Percentiles rank a stretch among this genome's conserved stretches.
These are phyloP conservation scores for Miniopterus natalensis DNA, from an alignment of 2,113 vertebrate species.

Conservation along the genomic window DNA sequence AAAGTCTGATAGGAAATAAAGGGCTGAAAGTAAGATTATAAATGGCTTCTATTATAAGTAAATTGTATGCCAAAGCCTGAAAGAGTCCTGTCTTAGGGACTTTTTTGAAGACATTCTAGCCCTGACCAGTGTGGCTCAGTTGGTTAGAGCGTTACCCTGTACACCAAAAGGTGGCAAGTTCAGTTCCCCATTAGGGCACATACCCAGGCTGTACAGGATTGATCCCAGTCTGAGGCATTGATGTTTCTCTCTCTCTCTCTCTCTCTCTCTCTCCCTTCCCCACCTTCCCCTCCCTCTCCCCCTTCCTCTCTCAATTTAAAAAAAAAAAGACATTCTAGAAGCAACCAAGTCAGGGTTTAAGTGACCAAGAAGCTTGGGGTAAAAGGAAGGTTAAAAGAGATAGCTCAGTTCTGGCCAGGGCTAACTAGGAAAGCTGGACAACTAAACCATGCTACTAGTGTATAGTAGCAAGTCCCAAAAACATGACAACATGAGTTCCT, in stretches of 20 bases:
- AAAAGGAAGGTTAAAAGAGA: background rate
- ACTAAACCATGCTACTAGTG: background rate
- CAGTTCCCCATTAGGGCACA: background rate
- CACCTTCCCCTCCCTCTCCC: background rate
- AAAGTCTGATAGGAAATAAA: constrained; percentile 17
- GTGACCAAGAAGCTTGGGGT: background rate
- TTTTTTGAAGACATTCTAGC: background rate
- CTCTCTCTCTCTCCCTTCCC: too few species aligned
- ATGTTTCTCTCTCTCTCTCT: too few species aligned
- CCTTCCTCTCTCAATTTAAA: background rate
- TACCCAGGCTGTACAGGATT: background rate
- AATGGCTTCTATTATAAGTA: constrained; percentile 19
- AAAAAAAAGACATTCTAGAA: background rate
- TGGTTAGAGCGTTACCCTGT: background rate
- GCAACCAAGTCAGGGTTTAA: background rate
- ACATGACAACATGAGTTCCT: background rate
- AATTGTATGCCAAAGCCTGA: background rate
- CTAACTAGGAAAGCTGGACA: constrained; percentile 3
- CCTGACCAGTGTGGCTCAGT: background rate
- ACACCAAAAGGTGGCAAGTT: background rate
- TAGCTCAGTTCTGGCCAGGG: background rate
- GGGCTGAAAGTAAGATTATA: background rate
- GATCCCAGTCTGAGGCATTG: too few species aligned
- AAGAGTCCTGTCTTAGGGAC: background rate
- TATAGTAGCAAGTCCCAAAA: background rate